Percentiles rank a stretch among this genome's conserved stretches.
These are phyloP conservation scores for Cantharis nigra DNA, from an alignment of 2,888 invertebrate genomes.

Conservation along the genomic window DNA sequence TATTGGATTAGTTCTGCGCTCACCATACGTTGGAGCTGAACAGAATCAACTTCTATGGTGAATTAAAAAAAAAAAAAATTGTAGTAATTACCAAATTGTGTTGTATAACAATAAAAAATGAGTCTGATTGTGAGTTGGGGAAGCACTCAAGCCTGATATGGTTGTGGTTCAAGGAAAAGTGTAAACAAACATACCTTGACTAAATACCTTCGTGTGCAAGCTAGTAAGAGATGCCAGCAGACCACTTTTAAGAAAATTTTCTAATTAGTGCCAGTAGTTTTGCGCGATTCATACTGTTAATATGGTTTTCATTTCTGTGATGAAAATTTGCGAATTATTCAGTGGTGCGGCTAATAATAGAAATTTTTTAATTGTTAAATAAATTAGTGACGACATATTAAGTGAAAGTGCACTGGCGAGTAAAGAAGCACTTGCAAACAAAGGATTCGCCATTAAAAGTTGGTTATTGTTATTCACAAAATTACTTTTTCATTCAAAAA, in stretches of 20 bases:
- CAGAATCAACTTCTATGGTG: neutral
- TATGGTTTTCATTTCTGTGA: neutral
- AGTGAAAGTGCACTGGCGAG: neutral
- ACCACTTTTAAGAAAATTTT: neutral
- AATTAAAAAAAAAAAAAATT: neutral
- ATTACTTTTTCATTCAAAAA: neutral
- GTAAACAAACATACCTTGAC: neutral
- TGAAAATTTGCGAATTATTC: neutral
- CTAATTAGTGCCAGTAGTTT: neutral
- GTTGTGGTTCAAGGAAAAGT: neutral
- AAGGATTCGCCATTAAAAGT: neutral
- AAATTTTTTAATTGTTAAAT: neutral
- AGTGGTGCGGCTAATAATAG: neutral
- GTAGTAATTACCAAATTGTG: neutral
- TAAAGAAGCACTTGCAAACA: neutral
- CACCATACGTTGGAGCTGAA: neutral
- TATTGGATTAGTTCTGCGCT: neutral
- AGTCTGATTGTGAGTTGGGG: neutral
- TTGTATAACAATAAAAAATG: neutral
- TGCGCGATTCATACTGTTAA: neutral
- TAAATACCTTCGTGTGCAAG: neutral
- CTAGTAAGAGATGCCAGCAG: neutral
- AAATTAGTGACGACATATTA: neutral
- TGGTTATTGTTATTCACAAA: neutral
- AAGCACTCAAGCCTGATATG: neutral